Conservation (phyloP, 2,113 vertebrate genomes). For the Ochotona princeps region DNA sequence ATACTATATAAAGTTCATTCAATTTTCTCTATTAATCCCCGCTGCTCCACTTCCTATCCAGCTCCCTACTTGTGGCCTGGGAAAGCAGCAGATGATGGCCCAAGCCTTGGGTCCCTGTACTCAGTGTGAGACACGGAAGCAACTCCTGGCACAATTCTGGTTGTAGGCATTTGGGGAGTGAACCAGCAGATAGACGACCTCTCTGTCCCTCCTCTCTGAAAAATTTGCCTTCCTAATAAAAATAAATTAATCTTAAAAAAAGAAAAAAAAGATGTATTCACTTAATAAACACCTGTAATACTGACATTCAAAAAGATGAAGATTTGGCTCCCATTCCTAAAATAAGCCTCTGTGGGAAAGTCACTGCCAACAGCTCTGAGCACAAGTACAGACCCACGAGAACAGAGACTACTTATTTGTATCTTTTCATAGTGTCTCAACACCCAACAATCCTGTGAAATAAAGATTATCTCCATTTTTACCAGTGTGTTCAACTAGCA, state of each 20-base stretch:
- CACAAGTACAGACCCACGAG: background rate
- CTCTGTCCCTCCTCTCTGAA: no score
- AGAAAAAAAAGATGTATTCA: background rate
- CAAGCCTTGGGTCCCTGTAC: no score
- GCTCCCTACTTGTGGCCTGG: no score
- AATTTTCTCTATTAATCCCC: constrained; percentile 17
- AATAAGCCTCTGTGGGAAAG: constrained; percentile 37
- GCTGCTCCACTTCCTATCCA: background rate
- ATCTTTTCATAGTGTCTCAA: background rate
- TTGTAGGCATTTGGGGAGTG: no score
- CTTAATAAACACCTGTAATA: constrained; percentile 40
- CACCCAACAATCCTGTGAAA: background rate
- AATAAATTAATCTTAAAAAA: no score
- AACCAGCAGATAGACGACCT: no score
- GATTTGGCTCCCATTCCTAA: background rate
- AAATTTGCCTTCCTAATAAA: no score
- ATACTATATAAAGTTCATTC: background rate
- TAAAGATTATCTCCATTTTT: background rate
- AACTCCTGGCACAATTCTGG: no score
- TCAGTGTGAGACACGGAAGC: no score
- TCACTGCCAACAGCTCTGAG: background rate
- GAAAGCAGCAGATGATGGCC: no score
- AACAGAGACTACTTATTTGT: background rate
- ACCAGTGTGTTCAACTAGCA: background rate
- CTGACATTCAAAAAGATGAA: background rate